A percentile compares a stretch with the other conserved stretches of the same genome.
These are phyloP conservation scores for Eledone cirrhosa DNA, from an alignment of 2,888 invertebrate genomes.

Conservation along the genomic window DNA sequence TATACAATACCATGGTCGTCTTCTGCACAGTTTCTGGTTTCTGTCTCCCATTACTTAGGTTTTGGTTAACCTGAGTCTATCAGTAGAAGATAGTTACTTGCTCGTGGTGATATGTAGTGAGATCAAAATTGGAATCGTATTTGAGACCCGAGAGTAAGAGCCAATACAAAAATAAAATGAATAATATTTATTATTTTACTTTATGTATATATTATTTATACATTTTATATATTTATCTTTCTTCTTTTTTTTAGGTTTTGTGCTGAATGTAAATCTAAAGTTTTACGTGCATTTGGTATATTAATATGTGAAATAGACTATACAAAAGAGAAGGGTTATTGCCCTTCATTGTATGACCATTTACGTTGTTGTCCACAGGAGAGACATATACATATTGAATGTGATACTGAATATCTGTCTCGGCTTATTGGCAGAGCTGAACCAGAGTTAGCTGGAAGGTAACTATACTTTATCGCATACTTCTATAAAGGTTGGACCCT, in stretches of 20 bases:
- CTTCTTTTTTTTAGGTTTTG: conserved; percentile 75
- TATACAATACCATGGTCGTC: no score
- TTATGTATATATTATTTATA: no score
- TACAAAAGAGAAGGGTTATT: conserved; percentile 87
- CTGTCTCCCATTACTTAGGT: no score
- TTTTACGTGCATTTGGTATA: conserved; percentile 84
- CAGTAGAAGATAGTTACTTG: no score
- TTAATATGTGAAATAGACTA: conserved; percentile 79
- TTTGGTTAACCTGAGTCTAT: no score
- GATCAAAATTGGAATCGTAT: no score
- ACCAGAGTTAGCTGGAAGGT: conserved; percentile 88
- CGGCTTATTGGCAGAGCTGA: conserved; percentile 88
- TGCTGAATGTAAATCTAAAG: conserved; percentile 91
- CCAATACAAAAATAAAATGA: no score
- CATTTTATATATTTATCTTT: not conserved
- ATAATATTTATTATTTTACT: no score
- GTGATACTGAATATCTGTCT: conserved; percentile 88
- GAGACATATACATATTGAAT: conserved; percentile 86
- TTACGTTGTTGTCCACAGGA: conserved; percentile 80
- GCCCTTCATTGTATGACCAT: conserved; percentile 84
- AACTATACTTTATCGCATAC: conserved; percentile 37
- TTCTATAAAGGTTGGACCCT: no score
- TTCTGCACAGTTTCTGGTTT: no score
- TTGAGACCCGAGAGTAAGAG: no score
- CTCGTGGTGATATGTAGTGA: no score